Evolutionary conservation across 2,113 vertebrate genomes (phyloP).

Genomic region (Cinclus cinclus): DNA sequence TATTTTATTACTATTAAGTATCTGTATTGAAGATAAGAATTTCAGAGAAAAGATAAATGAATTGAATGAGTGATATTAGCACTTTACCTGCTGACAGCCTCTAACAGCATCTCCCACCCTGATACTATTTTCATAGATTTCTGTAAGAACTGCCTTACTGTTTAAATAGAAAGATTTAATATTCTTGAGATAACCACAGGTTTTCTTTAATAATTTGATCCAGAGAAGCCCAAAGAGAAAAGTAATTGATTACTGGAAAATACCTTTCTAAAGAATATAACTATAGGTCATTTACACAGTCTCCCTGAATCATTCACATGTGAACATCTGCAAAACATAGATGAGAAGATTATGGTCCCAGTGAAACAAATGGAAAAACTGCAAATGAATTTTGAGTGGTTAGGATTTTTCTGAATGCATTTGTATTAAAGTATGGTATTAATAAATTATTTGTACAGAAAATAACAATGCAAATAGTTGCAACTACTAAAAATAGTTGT

Average conservation of each 20-base stretch:
- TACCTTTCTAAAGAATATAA: background rate
- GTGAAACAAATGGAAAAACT: background rate
- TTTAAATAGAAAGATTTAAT: constrained; percentile 37
- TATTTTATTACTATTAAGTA: background rate
- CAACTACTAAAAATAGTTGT: background rate
- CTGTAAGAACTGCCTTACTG: constrained; percentile 44
- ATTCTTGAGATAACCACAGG: constrained; percentile 58
- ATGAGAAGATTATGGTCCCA: background rate
- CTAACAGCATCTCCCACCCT: background rate
- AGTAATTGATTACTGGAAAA: background rate
- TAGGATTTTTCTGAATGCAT: background rate
- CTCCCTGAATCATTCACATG: background rate
- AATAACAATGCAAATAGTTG: background rate
- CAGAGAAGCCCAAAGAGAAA: constrained; percentile 50
- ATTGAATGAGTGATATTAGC: background rate
- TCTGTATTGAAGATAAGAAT: background rate
- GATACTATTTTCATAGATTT: constrained; percentile 15
- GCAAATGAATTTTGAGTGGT: background rate
- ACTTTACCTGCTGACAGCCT: constrained; percentile 62
- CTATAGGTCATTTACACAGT: background rate
- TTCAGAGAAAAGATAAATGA: background rate
- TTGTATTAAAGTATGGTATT: background rate
- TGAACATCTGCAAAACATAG: background rate
- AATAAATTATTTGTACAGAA: background rate
- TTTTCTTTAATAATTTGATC: constrained; percentile 60